These are phyloP conservation scores for Serranus cabrilla DNA, from an alignment of 2,797 vertebrate species.

Conservation along the genomic window DNA sequence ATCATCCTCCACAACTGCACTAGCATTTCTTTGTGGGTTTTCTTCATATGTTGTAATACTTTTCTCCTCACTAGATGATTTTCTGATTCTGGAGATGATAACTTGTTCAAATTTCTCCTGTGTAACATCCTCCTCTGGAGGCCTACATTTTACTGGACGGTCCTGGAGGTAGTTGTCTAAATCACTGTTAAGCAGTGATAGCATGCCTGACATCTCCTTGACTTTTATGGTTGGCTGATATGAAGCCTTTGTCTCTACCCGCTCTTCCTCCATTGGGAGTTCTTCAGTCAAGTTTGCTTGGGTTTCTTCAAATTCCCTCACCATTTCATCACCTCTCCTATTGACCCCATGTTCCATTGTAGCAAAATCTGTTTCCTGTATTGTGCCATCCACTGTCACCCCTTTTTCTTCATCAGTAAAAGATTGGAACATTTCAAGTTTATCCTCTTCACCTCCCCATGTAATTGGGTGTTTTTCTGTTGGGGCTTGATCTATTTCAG, in stretches of 20 bases:
- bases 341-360: not conserved
- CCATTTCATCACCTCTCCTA: not conserved
- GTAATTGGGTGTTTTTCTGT: not conserved
- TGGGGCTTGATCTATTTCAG: not conserved
- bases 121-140: conserved; percentile 42
- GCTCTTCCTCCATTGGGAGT: conserved; percentile 36
- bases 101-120: conserved; percentile 60
- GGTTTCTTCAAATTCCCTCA: conserved; percentile 2
- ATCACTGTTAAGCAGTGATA: conserved; percentile 59
- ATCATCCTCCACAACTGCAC: conserved; percentile 7
- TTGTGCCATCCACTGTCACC: conserved; percentile 3
- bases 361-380: conserved; percentile 2
- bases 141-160: conserved; percentile 13
- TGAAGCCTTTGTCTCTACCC: conserved; percentile 35
- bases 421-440: conserved; percentile 1
- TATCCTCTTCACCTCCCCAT: conserved; percentile 14
- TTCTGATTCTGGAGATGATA: conserved; percentile 20
- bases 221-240: conserved; percentile 24
- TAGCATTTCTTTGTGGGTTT: not conserved
- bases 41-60: not conserved
- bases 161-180: conserved; percentile 54
- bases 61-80: conserved; percentile 31
- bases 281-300: conserved; percentile 35
- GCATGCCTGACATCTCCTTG: conserved; percentile 65
- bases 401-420: conserved; percentile 12